phyloP scores from a whole-genome alignment of 2,888 invertebrate species.

The Lapara coniferarum region DNA sequence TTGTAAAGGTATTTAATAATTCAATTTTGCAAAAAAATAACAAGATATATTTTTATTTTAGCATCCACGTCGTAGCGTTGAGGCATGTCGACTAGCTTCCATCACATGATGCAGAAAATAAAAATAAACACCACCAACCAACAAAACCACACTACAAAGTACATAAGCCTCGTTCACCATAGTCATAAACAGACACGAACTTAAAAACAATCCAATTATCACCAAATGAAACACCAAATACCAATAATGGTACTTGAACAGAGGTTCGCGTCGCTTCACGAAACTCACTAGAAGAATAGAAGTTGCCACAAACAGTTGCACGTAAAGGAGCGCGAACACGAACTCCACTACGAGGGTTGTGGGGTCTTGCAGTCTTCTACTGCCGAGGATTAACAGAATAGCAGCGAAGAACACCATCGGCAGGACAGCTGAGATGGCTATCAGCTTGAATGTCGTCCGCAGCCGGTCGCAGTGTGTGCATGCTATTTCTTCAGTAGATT shows the following conservation, averaged over 20 bases:
- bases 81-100: conserved; percentile 43
- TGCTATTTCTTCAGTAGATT: conserved; percentile 55
- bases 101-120: conserved; percentile 49
- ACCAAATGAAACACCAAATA: conserved; percentile 58
- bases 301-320: conserved; percentile 64
- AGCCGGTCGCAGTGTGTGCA: conserved; percentile 58
- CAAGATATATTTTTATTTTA: too few species aligned
- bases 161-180: conserved; percentile 46
- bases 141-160: conserved; percentile 43
- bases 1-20: too few species aligned
- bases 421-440: conserved; percentile 61
- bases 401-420: conserved; percentile 63
- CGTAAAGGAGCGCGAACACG: conserved; percentile 57
- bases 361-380: conserved; percentile 42
- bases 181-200: conserved; percentile 52
- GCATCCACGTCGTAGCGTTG: conserved; percentile 33
- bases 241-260: conserved; percentile 58
- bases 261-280: conserved; percentile 49
- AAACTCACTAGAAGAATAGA: conserved; percentile 56
- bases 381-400: conserved; percentile 49
- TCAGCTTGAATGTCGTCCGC: conserved; percentile 53
- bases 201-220: conserved; percentile 52
- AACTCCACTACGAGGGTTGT: conserved; percentile 56
- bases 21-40: too few species aligned
- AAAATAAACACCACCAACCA: conserved; percentile 49